Conservation (phyloP, 2,797 vertebrate species). For the Cynopterus sphinx region DNA sequence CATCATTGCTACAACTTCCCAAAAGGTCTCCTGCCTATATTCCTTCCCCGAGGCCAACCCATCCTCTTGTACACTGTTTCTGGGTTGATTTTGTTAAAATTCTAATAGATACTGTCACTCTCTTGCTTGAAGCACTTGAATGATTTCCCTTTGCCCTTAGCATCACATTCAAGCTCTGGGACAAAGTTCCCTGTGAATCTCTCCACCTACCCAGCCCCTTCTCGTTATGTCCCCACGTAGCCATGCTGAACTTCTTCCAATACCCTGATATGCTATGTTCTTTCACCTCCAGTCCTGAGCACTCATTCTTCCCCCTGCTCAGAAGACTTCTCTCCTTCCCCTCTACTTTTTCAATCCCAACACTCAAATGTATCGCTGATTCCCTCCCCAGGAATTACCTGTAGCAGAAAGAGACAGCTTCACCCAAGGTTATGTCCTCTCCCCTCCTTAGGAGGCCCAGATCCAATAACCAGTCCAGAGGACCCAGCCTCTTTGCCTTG, state of each 20-base stretch:
- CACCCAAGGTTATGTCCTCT: neutral
- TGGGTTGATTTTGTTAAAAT: neutral
- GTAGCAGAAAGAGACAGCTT: neutral
- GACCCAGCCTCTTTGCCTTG: neutral
- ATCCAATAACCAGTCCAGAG: neutral
- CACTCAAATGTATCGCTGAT: neutral
- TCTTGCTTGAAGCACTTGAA: neutral
- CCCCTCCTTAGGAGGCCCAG: neutral
- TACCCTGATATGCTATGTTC: neutral
- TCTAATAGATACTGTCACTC: neutral
- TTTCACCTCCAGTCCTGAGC: neutral
- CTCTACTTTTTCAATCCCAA: neutral
- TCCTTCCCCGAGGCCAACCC: neutral
- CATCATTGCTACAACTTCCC: neutral
- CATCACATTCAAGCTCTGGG: neutral
- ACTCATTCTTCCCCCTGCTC: neutral
- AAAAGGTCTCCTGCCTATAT: neutral
- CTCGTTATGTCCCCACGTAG: neutral
- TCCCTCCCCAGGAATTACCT: neutral
- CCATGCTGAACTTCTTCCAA: neutral
- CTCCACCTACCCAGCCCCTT: neutral
- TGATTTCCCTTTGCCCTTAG: neutral
- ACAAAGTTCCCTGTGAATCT: neutral
- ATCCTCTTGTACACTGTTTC: neutral
- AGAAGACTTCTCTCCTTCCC: neutral